Base-by-base conservation (phyloP, 2,797 vertebrate genomes). In the Helostoma temminkii region DNA sequence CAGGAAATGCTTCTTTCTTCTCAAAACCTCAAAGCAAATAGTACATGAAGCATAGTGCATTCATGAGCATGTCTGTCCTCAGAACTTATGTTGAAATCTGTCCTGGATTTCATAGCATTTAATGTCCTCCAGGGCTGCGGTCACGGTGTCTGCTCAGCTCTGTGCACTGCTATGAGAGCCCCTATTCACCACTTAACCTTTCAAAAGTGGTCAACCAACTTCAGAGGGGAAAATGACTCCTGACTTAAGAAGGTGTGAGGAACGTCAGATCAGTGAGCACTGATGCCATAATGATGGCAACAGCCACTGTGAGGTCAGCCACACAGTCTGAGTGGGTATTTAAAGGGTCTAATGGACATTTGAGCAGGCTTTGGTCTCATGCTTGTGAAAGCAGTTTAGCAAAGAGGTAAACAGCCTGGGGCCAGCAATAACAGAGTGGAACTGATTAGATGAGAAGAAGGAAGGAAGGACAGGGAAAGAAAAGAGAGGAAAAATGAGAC, bases 1-100 rank as follows among this genome's bases (percentile, higher is more conserved):
- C 91, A 94, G 91, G 93, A 95, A 93, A 92, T 89, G 88, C 89
- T 91, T 89, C 83, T 89, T 89, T 92, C 86, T 89, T 90, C 88
- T 92, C 73, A 87, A 93, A 87, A 89, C 88, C 91, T 87, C 85
- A 85, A 85, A 91, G 91, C 77, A 93, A 94, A 93, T 88, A 89
- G 89, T 80, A 91, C 83, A 93, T 88, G 87, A 90, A 91, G 85
- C 70, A 63, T 82, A 73, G 75, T 79, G 87, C 86, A 80, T 92
- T 92, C 90, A 89, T 72, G 90, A 76, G 77, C 80, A 75, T 84
- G 82, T 92, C 87, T 87, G 77, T 90, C 77, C 72, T 82, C 82
- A 50, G 76, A 85, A 74, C 80, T 81, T 67, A 69, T 71, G 79
- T 81, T 80, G 57, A 85, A 89, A 69, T 80, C 82, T 84, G 78